These are phyloP conservation scores for Eilema depressum DNA, from an alignment of 2,888 invertebrate species.

Conservation along the genomic window DNA sequence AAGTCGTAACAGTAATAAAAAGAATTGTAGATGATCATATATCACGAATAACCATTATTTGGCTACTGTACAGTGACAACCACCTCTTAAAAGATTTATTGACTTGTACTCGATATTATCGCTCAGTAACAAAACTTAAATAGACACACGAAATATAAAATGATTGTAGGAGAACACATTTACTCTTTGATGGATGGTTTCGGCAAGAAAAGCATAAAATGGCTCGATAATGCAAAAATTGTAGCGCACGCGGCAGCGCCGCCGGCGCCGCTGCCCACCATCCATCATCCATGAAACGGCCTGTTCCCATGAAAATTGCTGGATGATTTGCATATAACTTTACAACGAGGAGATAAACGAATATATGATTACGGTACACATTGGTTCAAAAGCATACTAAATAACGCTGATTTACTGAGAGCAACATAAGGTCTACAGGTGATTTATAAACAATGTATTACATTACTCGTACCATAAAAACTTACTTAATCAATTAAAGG, in stretches of 20 bases:
- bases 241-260: conserved; percentile 54
- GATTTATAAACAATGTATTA: neutral
- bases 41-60: conserved; percentile 70
- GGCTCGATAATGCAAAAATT: conserved; percentile 66
- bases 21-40: conserved; percentile 71
- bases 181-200: conserved; percentile 61
- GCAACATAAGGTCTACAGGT: conserved; percentile 17
- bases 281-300: conserved; percentile 62
- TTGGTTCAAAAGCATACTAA: conserved; percentile 35
- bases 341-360: conserved; percentile 55
- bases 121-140: conserved; percentile 56
- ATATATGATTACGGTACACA: conserved; percentile 53
- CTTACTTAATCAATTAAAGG: neutral
- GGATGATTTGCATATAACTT: conserved; percentile 64
- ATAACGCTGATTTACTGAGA: conserved; percentile 52
- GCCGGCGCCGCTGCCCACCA: conserved; percentile 54
- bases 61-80: conserved; percentile 70
- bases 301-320: conserved; percentile 67
- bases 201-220: conserved; percentile 65
- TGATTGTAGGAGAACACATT: conserved; percentile 52
- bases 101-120: conserved; percentile 54
- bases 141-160: conserved; percentile 58
- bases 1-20: conserved; percentile 69
- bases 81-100: conserved; percentile 68
- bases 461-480: neutral